These are phyloP conservation scores for Physocephala rufipes DNA, from an alignment of 2,888 invertebrate genomes.

Conservation along the genomic window DNA sequence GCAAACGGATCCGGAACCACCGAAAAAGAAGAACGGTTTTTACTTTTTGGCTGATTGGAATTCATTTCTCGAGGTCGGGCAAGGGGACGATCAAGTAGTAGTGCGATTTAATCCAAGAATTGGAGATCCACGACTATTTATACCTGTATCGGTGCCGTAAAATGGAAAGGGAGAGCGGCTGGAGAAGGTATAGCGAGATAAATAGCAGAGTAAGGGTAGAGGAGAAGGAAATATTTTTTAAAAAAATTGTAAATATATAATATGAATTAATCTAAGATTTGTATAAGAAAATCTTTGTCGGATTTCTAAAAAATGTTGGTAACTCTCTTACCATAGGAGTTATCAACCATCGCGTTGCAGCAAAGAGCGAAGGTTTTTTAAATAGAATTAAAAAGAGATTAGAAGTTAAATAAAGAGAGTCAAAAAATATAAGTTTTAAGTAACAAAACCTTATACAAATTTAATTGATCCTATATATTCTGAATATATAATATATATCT, in stretches of 20 bases:
- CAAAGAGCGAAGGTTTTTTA: too few relatives aligned
- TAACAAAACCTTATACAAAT: slow-evolving; percentile 22
- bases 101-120: slow-evolving; percentile 82
- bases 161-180: not conserved
- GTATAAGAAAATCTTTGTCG: too few relatives aligned
- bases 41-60: slow-evolving; percentile 90
- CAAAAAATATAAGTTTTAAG: slow-evolving; percentile 17
- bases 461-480: slow-evolving; percentile 13
- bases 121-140: slow-evolving; percentile 81
- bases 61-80: slow-evolving; percentile 83
- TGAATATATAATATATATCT: slow-evolving; percentile 14
- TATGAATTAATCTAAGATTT: not conserved
- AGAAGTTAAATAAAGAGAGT: slow-evolving; percentile 17
- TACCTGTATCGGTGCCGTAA: slow-evolving; percentile 79
- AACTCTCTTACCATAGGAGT: too few relatives aligned
- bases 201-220: not conserved
- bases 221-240: not conserved
- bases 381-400: too few relatives aligned
- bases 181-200: not conserved
- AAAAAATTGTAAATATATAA: slow-evolving; percentile 1
- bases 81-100: slow-evolving; percentile 79
- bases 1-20: slow-evolving; percentile 66
- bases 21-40: slow-evolving; percentile 78
- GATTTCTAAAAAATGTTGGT: too few relatives aligned
- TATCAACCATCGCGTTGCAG: too few relatives aligned